Evolutionary conservation across 2,113 vertebrate species (phyloP).

Genomic region (Sceloporus undulatus): DNA sequence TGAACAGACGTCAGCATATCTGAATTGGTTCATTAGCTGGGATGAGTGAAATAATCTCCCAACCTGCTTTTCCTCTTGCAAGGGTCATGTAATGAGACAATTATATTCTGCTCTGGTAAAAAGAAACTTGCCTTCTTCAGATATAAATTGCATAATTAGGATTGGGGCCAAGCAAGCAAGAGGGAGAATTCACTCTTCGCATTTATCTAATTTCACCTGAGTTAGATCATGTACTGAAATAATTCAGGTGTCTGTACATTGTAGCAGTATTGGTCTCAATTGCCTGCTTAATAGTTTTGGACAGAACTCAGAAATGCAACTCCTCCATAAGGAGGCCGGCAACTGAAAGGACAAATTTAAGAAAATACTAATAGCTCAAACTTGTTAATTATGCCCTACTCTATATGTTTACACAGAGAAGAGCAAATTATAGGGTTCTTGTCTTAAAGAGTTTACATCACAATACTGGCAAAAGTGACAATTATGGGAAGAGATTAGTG

Average conservation of each 20-base stretch:
- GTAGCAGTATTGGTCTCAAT: background rate
- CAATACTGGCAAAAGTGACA: background rate
- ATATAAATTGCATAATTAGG: background rate
- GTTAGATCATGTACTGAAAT: background rate
- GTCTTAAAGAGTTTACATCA: slow-evolving; percentile 12
- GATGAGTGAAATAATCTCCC: background rate
- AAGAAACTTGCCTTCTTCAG: background rate
- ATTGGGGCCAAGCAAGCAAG: background rate
- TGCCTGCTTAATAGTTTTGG: background rate
- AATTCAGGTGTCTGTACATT: background rate
- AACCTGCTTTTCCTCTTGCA: background rate
- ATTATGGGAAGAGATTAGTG: slow-evolving; percentile 19
- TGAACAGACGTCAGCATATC: background rate
- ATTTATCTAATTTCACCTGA: background rate
- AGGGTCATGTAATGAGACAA: background rate
- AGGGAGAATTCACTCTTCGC: background rate
- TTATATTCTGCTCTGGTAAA: background rate
- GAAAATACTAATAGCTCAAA: background rate
- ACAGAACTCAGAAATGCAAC: background rate
- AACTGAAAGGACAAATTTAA: background rate
- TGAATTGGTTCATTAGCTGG: background rate
- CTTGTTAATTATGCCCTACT: slow-evolving; percentile 7
- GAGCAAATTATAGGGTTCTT: slow-evolving; percentile 3
- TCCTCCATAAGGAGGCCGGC: background rate
- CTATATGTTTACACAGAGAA: background rate